A percentile compares a stretch with the other conserved stretches of the same genome.
Conservation (phyloP, 2,888 invertebrate genomes). For the Bruchidius siliquastri region DNA sequence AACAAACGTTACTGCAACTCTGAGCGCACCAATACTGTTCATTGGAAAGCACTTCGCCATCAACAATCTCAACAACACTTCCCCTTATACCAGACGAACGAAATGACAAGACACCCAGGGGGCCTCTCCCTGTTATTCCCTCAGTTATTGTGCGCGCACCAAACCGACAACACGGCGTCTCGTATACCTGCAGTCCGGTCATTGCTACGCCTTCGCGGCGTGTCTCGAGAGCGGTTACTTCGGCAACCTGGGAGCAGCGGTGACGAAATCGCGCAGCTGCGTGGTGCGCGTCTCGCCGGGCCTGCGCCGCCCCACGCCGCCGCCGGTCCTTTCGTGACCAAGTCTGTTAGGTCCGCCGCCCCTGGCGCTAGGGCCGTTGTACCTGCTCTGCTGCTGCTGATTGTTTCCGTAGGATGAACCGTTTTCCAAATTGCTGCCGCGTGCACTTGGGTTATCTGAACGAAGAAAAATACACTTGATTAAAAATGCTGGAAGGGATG, state of each 20-base stretch:
- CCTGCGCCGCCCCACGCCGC: constrained; percentile 32
- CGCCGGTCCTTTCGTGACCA: constrained; percentile 23
- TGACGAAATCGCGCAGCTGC: constrained; percentile 44
- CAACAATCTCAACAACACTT: not conserved
- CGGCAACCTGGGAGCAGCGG: constrained; percentile 44
- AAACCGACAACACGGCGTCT: not conserved
- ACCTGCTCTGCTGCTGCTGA: constrained; percentile 16
- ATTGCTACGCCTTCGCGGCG: constrained; percentile 4
- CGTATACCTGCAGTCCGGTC: not conserved
- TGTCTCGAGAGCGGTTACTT: constrained; percentile 38
- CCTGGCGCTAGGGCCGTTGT: constrained; percentile 1
- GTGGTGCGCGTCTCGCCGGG: constrained; percentile 39
- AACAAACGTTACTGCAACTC: not conserved
- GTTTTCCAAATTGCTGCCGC: not conserved
- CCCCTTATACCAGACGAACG: not conserved
- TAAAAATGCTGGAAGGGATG: too few species aligned
- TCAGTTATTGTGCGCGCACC: not conserved
- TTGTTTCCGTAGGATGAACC: constrained; percentile 1
- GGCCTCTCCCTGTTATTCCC: not conserved
- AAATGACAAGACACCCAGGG: not conserved
- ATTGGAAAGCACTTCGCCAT: too few species aligned
- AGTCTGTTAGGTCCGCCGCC: constrained; percentile 18
- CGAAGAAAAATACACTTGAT: not conserved
- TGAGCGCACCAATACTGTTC: not conserved
- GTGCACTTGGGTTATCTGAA: not conserved